Conservation (phyloP, 2,888 invertebrate genomes). For the Agriopis marginaria region DNA sequence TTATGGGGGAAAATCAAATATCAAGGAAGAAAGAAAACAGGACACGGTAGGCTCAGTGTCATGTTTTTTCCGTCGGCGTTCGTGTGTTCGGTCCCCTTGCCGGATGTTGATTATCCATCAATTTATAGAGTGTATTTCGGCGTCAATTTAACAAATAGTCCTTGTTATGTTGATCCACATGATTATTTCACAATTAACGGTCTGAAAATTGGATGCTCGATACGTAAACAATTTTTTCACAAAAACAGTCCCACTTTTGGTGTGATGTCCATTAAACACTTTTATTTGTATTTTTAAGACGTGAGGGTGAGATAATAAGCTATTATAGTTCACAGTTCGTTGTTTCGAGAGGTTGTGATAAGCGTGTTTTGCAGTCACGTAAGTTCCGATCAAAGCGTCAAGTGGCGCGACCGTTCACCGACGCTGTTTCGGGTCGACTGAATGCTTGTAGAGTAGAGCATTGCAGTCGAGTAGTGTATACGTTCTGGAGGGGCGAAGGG, state of each 20-base stretch:
- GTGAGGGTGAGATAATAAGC: slow-evolving; percentile 29
- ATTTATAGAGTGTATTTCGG: slow-evolving; percentile 76
- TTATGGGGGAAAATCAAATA: slow-evolving; percentile 78
- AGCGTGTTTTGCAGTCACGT: slow-evolving; percentile 79
- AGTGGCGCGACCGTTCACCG: slow-evolving; percentile 81
- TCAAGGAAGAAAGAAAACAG: slow-evolving; percentile 83
- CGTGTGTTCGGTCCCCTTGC: slow-evolving; percentile 78
- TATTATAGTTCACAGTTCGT: slow-evolving; percentile 53
- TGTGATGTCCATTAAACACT: slow-evolving; percentile 41
- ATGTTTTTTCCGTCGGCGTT: slow-evolving; percentile 85
- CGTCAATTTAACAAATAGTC: slow-evolving; percentile 71
- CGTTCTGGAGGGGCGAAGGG: slow-evolving; percentile 70
- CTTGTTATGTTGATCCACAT: slow-evolving; percentile 68
- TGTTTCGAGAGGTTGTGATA: slow-evolving; percentile 70
- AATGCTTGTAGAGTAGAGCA: slow-evolving; percentile 72
- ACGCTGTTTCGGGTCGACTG: slow-evolving; percentile 82
- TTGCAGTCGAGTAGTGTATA: slow-evolving; percentile 81
- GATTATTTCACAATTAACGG: slow-evolving; percentile 50
- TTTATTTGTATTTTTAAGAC: slow-evolving; percentile 27
- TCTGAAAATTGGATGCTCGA: slow-evolving; percentile 37
- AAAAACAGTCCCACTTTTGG: slow-evolving; percentile 67
- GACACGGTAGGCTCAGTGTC: slow-evolving; percentile 81
- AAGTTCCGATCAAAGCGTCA: slow-evolving; percentile 73
- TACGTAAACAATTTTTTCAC: slow-evolving; percentile 60
- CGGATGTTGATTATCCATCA: slow-evolving; percentile 84